A percentile compares a stretch with the other conserved stretches of the same genome.
These are phyloP conservation scores for Drosophila ohnishii DNA, from an alignment of 1,140 invertebrate species.

Conservation along the genomic window DNA sequence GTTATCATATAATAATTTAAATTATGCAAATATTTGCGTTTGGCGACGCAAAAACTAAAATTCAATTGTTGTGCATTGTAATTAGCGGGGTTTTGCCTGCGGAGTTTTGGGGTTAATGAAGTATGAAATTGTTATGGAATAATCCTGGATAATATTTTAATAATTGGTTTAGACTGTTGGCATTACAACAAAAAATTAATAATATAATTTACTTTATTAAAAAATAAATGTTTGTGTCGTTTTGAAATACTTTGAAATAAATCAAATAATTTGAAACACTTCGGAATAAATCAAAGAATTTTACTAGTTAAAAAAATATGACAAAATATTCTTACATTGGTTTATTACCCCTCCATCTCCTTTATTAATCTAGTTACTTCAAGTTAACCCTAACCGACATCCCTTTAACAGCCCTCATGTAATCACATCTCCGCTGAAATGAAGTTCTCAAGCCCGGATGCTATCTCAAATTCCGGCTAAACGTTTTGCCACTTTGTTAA, in stretches of 20 bases:
- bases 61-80: conserved; percentile 16
- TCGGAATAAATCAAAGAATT: no score
- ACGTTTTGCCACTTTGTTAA: conserved; percentile 42
- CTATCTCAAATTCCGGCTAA: conserved; percentile 21
- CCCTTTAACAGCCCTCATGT: neutral
- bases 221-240: no score
- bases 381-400: neutral
- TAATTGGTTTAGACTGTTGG: neutral
- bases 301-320: no score
- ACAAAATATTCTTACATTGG: neutral
- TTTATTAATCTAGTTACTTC: neutral
- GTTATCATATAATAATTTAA: conserved; percentile 41
- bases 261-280: no score
- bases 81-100: conserved; percentile 17
- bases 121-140: neutral
- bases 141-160: conserved; percentile 8
- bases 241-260: no score
- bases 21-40: conserved; percentile 45
- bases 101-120: neutral
- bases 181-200: no score
- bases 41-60: conserved; percentile 29
- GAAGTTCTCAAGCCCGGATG: conserved; percentile 25
- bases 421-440: conserved; percentile 19
- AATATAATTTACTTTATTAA: no score
- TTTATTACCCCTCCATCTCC: neutral